Conservation (phyloP, 2,113 vertebrate species). For the Ardeotis arabs region DNA sequence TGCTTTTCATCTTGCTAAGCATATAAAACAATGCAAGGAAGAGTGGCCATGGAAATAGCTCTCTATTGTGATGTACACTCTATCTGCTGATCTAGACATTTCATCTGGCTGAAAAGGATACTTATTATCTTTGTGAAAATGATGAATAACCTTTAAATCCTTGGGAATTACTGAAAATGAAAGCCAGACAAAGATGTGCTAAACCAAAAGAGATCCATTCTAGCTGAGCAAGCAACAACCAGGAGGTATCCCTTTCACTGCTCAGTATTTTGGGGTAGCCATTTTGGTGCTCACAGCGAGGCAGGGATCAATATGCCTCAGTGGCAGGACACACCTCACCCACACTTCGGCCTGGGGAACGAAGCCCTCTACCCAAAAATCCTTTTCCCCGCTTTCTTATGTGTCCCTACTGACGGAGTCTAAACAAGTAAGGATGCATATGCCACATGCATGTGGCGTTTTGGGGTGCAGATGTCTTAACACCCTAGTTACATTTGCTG, state of each 20-base stretch:
- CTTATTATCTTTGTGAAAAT: background rate
- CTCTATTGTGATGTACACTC: background rate
- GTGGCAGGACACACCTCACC: background rate
- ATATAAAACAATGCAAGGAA: background rate
- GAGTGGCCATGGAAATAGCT: background rate
- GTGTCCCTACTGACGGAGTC: rapidly evolving
- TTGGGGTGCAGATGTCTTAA: background rate
- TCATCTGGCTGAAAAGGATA: background rate
- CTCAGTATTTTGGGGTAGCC: background rate
- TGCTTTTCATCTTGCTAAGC: background rate
- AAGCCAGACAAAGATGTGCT: background rate
- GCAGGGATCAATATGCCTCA: background rate
- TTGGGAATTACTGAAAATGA: background rate
- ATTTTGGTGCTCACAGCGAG: background rate
- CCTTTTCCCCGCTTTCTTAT: background rate
- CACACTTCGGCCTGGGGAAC: background rate
- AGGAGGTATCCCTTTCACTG: background rate
- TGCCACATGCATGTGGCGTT: rapidly evolving
- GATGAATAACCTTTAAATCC: background rate
- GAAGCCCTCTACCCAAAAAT: background rate
- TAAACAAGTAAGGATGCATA: background rate
- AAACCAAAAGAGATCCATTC: background rate
- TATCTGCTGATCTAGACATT: background rate
- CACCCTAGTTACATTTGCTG: background rate
- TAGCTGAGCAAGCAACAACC: background rate